These are phyloP conservation scores for Gadus macrocephalus DNA, from an alignment of 2,113 vertebrate genomes.

Conservation along the genomic window DNA sequence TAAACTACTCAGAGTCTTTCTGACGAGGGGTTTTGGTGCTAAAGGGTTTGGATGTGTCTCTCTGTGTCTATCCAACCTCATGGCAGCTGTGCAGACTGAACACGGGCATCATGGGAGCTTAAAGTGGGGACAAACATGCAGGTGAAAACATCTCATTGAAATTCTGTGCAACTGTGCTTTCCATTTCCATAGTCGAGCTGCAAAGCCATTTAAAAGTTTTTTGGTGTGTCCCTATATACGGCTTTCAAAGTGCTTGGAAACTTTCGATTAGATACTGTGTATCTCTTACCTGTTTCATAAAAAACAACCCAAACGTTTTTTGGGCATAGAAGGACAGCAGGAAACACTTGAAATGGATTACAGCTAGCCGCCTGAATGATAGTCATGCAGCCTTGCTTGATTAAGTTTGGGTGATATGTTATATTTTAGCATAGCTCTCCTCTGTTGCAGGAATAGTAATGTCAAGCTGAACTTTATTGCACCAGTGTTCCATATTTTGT, in stretches of 20 bases:
- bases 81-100: slow-evolving; percentile 34
- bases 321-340: slow-evolving; percentile 41
- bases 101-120: slow-evolving; percentile 48
- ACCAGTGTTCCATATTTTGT: not conserved
- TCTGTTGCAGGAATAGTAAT: slow-evolving; percentile 8
- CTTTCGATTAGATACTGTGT: slow-evolving; percentile 50
- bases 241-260: slow-evolving; percentile 51
- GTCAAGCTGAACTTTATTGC: not conserved
- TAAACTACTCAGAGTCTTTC: slow-evolving; percentile 18
- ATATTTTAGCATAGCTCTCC: slow-evolving; percentile 1
- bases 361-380: slow-evolving; percentile 55
- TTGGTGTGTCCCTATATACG: slow-evolving; percentile 35
- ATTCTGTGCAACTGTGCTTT: slow-evolving; percentile 45
- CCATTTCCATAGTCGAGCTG: slow-evolving; percentile 55
- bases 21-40: slow-evolving; percentile 21
- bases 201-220: slow-evolving; percentile 58
- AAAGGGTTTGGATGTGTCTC: slow-evolving; percentile 42
- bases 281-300: slow-evolving; percentile 43
- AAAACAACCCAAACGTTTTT: slow-evolving; percentile 54
- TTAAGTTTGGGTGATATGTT: slow-evolving; percentile 25
- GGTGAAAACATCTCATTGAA: slow-evolving; percentile 51
- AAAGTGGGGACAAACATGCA: slow-evolving; percentile 62
- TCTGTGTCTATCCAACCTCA: slow-evolving; percentile 53
- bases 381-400: slow-evolving; percentile 33
- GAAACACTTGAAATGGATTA: slow-evolving; percentile 49